Percentiles rank a stretch among this genome's conserved stretches.
These are phyloP conservation scores for Gryon sp. DNA, from an alignment of 1,140 invertebrate species.

Conservation along the genomic window DNA sequence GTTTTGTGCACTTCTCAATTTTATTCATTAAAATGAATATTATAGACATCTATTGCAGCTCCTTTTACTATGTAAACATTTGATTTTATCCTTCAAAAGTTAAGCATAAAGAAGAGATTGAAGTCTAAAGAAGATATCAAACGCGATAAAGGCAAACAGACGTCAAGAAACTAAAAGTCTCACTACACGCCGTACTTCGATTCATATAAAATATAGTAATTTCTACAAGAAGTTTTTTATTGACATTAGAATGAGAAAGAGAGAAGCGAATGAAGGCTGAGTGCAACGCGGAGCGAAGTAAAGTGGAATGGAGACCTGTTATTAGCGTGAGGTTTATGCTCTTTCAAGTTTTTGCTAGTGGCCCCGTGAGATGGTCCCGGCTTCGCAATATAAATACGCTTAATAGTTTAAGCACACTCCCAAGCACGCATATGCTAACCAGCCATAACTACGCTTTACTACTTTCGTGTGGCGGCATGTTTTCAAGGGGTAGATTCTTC, in stretches of 20 bases:
- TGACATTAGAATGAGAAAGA: constrained; percentile 39
- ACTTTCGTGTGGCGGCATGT: constrained; percentile 69
- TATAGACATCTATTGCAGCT: no score
- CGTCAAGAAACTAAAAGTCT: constrained; percentile 8
- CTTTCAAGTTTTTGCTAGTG: constrained; percentile 69
- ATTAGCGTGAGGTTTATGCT: constrained; percentile 79
- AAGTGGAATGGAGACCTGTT: constrained; percentile 77
- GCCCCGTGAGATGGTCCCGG: constrained; percentile 71
- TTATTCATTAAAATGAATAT: no score
- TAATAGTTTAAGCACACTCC: constrained; percentile 79
- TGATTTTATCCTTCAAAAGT: no score
- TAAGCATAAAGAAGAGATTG: no score
- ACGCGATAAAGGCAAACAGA: constrained; percentile 18
- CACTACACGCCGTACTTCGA: constrained; percentile 5
- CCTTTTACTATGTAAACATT: no score
- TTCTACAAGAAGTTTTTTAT: constrained; percentile 42
- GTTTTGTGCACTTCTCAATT: no score
- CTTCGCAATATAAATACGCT: constrained; percentile 79
- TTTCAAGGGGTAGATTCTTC: constrained; percentile 48
- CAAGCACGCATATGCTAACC: constrained; percentile 77
- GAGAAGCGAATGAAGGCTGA: constrained; percentile 63
- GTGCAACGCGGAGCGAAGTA: constrained; percentile 71
- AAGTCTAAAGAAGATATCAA: no score
- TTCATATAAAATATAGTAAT: constrained; percentile 43
- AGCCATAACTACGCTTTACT: constrained; percentile 78